Conservation (phyloP, 1,140 invertebrate genomes). For the Camponotus vicinus region DNA sequence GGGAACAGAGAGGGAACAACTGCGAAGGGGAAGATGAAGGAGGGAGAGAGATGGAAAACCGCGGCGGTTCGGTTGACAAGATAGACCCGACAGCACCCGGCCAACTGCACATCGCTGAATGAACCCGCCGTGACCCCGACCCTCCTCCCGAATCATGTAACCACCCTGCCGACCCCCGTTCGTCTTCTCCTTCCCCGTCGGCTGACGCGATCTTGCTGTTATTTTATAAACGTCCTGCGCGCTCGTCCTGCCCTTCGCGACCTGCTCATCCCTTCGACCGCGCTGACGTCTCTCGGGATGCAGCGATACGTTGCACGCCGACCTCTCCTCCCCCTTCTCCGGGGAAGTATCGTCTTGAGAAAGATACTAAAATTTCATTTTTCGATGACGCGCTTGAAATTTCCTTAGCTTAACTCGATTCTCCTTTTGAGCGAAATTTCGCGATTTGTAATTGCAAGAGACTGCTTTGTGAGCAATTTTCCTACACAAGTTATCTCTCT, state of each 20-base stretch:
- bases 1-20: conserved; percentile 1
- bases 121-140: conserved; percentile 78
- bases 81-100: conserved; percentile 57
- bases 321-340: not conserved
- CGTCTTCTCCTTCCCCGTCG: not conserved
- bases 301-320: not conserved
- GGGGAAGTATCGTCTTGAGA: not conserved
- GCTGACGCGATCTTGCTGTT: conserved; percentile 10
- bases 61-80: not conserved
- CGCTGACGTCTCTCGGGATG: not conserved
- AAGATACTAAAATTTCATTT: not conserved
- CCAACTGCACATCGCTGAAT: conserved; percentile 76
- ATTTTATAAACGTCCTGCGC: conserved; percentile 45
- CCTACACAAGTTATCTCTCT: not conserved
- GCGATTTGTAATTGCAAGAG: not conserved
- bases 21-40: conserved; percentile 12
- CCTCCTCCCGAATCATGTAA: conserved; percentile 31
- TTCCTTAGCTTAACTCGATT: not conserved
- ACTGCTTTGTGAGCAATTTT: not conserved
- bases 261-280: not conserved
- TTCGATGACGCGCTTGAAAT: not conserved
- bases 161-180: conserved; percentile 11
- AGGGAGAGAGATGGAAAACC: conserved; percentile 20
- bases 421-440: too few species aligned
- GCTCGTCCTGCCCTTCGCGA: not conserved